Evolutionary conservation across 2,888 invertebrate genomes (phyloP).

Genomic region (Phymatocera aterrima): DNA sequence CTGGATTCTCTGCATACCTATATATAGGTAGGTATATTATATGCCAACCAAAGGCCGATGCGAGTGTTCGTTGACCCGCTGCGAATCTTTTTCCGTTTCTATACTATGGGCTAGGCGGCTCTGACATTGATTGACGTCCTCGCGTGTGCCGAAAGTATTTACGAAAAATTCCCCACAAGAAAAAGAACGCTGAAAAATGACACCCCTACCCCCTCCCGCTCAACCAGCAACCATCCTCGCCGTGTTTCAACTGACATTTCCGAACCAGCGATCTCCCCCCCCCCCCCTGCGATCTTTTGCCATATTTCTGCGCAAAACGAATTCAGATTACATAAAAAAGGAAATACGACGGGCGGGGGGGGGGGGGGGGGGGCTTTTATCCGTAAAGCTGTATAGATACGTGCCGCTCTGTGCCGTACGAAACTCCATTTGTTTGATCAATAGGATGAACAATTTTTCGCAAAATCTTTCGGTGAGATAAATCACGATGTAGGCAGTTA

Average conservation of each 20-base stretch:
- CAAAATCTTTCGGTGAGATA: slow-evolving; percentile 13
- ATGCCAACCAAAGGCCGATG: too few species aligned
- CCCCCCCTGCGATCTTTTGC: not conserved
- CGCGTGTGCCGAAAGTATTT: slow-evolving; percentile 44
- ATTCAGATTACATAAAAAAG: not conserved
- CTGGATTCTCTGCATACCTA: too few species aligned
- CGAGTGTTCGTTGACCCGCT: slow-evolving; percentile 39
- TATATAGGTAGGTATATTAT: too few species aligned
- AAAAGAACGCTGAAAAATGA: slow-evolving; percentile 30
- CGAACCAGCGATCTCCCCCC: not conserved
- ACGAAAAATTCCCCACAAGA: slow-evolving; percentile 28
- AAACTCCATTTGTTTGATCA: slow-evolving; percentile 35
- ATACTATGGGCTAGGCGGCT: not conserved
- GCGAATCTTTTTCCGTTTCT: slow-evolving; percentile 41
- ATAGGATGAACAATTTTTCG: slow-evolving; percentile 16
- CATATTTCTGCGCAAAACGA: not conserved
- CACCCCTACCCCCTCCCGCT: not conserved
- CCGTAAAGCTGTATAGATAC: not conserved
- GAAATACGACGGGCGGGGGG: too few species aligned
- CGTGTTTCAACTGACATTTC: slow-evolving; percentile 1
- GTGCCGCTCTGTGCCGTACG: not conserved
- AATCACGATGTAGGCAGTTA: slow-evolving; percentile 28
- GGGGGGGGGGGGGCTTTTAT: too few species aligned
- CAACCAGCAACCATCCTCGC: too few species aligned
- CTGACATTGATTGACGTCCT: slow-evolving; percentile 44